phyloP scores from a whole-genome alignment of 2,888 invertebrate genomes.

The Leistus spinibarbis region DNA sequence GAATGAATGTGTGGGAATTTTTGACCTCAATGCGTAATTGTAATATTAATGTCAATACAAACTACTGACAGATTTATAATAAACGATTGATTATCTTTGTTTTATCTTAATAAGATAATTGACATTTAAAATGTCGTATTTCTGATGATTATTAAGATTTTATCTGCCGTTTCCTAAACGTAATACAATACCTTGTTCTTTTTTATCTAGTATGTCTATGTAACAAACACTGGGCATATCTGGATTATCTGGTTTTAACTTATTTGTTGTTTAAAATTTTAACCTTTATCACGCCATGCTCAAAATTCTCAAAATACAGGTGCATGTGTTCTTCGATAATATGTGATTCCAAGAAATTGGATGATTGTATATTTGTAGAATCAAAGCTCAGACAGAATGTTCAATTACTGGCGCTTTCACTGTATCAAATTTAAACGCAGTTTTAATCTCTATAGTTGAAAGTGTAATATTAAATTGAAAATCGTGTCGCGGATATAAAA shows the following conservation, averaged over 20 bases:
- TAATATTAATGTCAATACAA: not conserved
- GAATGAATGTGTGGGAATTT: not conserved
- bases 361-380: no score
- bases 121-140: not conserved
- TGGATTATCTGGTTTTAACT: not conserved
- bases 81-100: not conserved
- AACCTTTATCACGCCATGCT: not conserved
- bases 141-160: not conserved
- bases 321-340: no score
- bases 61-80: not conserved
- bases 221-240: not conserved
- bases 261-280: not conserved
- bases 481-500: no score
- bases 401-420: no score
- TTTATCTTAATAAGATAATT: not conserved
- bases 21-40: constrained; percentile 4
- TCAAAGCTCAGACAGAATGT: no score
- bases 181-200: not conserved
- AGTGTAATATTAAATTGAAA: no score
- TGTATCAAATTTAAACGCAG: no score
- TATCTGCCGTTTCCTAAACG: not conserved
- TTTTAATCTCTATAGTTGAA: no score
- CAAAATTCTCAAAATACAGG: not conserved
- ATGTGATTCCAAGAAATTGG: no score
- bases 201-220: no score